Conservation (phyloP, 2,888 invertebrate genomes). For the Xylocampa areola region DNA sequence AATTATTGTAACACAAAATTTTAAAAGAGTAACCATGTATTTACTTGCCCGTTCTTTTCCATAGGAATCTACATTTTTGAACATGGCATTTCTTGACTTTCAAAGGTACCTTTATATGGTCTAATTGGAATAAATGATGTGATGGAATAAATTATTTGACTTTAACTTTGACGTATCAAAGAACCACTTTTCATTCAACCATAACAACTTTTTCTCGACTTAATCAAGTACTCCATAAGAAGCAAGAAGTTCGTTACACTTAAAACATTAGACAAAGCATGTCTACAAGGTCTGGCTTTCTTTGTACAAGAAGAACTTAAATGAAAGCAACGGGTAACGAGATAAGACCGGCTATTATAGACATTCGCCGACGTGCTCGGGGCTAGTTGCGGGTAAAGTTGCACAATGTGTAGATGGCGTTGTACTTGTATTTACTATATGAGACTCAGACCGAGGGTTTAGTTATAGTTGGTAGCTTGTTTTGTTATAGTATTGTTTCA, state of each 20-base stretch:
- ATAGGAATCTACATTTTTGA: too few relatives aligned
- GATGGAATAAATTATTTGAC: too few relatives aligned
- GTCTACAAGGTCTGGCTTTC: constrained; percentile 24
- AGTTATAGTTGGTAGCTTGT: constrained; percentile 5
- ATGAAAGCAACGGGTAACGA: constrained; percentile 57
- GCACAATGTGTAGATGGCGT: constrained; percentile 20
- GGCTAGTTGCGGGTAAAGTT: constrained; percentile 42
- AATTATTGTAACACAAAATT: too few relatives aligned
- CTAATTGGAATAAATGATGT: too few relatives aligned
- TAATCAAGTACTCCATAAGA: constrained; percentile 23
- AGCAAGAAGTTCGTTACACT: constrained; percentile 18
- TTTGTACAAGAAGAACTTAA: constrained; percentile 50
- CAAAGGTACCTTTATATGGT: too few relatives aligned
- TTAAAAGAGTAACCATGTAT: too few relatives aligned
- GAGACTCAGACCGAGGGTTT: constrained; percentile 21
- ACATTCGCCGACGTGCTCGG: constrained; percentile 32
- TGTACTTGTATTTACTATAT: constrained; percentile 28
- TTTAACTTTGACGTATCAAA: background rate
- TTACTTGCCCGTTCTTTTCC: too few relatives aligned
- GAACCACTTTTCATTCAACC: background rate
- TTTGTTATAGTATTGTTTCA: too few relatives aligned
- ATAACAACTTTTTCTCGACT: constrained; percentile 1
- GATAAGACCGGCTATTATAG: constrained; percentile 53
- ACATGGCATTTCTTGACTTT: too few relatives aligned
- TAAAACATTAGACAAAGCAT: constrained; percentile 49